A percentile compares a stretch with the other conserved stretches of the same genome.
Conservation (phyloP, 2,888 invertebrate species). For the Volucella inanis region DNA sequence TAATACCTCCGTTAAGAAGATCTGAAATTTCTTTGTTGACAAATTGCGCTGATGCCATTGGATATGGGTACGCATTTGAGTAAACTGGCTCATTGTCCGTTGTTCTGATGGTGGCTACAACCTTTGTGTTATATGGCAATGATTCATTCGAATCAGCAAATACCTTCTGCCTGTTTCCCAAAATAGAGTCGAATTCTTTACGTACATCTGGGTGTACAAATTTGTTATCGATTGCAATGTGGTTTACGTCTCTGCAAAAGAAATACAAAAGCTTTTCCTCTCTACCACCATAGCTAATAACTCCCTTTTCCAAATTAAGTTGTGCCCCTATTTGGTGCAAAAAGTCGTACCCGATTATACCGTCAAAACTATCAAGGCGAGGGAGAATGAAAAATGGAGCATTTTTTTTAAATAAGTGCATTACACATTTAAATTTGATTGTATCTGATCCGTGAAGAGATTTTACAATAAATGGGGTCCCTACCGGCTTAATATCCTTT, state of each 20-base stretch:
- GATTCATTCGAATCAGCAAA: slow-evolving; percentile 46
- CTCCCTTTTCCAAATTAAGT: slow-evolving; percentile 27
- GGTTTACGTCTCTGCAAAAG: slow-evolving; percentile 5
- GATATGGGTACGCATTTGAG: slow-evolving; percentile 60
- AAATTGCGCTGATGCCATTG: slow-evolving; percentile 44
- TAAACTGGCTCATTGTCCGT: slow-evolving; percentile 59
- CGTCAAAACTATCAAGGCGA: slow-evolving; percentile 30
- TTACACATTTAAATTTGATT: slow-evolving; percentile 13
- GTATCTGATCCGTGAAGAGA: slow-evolving; percentile 16
- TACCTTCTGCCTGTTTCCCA: slow-evolving; percentile 7
- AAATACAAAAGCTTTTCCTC: slow-evolving; percentile 24
- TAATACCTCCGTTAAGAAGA: slow-evolving; percentile 44
- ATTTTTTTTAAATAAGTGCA: slow-evolving; percentile 27
- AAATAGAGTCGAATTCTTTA: neutral
- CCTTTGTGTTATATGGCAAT: slow-evolving; percentile 35
- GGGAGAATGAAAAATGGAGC: slow-evolving; percentile 25
- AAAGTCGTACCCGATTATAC: slow-evolving; percentile 28
- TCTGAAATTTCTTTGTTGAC: slow-evolving; percentile 52
- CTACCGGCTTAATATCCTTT: slow-evolving; percentile 3
- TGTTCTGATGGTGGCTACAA: slow-evolving; percentile 54
- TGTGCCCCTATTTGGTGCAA: slow-evolving; percentile 28
- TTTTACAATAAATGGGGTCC: slow-evolving; percentile 13
- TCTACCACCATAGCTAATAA: slow-evolving; percentile 1
- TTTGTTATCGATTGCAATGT: neutral
- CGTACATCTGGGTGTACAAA: slow-evolving; percentile 11